These are phyloP conservation scores for Vollenhovia emeryi DNA, from an alignment of 1,140 invertebrate species.

Conservation along the genomic window DNA sequence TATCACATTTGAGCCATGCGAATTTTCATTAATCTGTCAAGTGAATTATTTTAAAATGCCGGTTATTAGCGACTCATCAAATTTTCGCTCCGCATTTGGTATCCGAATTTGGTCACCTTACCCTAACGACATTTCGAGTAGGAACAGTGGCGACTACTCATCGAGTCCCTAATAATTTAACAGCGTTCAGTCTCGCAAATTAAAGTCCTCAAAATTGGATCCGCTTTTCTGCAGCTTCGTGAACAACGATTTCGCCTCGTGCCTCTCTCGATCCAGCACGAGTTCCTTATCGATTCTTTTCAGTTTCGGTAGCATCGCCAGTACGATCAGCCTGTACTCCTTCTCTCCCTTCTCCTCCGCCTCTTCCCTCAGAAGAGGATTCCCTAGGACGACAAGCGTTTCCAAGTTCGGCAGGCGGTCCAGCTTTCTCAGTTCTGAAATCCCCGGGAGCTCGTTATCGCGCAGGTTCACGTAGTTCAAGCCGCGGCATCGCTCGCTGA, in stretches of 20 bases:
- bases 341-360: conserved; percentile 9
- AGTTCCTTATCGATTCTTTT: conserved; percentile 51
- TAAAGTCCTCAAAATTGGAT: background rate
- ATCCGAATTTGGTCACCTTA: too few species aligned
- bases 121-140: too few species aligned
- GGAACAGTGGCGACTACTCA: too few species aligned
- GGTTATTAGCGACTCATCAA: too few species aligned
- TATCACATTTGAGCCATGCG: too few species aligned
- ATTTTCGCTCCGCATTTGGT: too few species aligned
- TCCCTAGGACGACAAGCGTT: conserved; percentile 56
- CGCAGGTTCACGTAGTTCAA: conserved; percentile 58
- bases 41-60: too few species aligned
- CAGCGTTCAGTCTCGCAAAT: background rate
- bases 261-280: conserved; percentile 20
- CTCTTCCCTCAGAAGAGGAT: background rate
- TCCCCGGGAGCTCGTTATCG: conserved; percentile 31
- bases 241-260: conserved; percentile 31
- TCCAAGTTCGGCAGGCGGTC: conserved; percentile 29
- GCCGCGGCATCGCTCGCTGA: conserved; percentile 12
- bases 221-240: background rate
- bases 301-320: conserved; percentile 55
- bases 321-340: background rate
- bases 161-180: too few species aligned
- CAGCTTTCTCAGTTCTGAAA: conserved; percentile 56
- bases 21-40: too few species aligned